Evolutionary conservation across 2,888 invertebrate species (phyloP).

Genomic region (Miltochrista miniata): DNA sequence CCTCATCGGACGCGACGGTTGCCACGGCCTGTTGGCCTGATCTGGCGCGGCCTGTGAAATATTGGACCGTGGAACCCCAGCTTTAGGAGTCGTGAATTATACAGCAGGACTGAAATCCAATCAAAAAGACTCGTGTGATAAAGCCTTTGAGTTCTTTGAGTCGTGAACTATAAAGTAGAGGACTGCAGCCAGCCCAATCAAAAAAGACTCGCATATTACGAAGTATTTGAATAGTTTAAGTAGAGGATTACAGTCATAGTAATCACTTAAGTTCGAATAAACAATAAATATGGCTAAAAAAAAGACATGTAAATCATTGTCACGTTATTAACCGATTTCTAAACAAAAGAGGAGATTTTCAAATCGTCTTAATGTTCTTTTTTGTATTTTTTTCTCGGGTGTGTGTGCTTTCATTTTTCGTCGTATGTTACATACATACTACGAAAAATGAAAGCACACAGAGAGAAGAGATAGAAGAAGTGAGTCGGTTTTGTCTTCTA

Average conservation of each 20-base stretch:
- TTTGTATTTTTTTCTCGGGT: background rate
- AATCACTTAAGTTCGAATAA: background rate
- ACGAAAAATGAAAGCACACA: too few species aligned
- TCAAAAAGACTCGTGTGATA: background rate
- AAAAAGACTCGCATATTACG: too few species aligned
- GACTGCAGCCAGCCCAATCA: too few species aligned
- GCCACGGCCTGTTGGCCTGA: too few species aligned
- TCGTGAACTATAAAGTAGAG: too few species aligned
- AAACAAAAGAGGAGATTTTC: background rate
- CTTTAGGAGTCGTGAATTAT: conserved; percentile 2
- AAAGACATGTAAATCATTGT: background rate
- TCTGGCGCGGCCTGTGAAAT: too few species aligned
- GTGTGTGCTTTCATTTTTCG: background rate
- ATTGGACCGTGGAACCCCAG: too few species aligned
- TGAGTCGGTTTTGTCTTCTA: too few species aligned
- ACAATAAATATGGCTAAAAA: background rate
- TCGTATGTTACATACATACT: too few species aligned
- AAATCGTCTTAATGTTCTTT: background rate
- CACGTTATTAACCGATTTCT: background rate
- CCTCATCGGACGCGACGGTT: too few species aligned
- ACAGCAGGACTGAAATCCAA: conserved; percentile 1
- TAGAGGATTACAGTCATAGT: background rate
- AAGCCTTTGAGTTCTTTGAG: background rate
- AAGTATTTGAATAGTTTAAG: too few species aligned
- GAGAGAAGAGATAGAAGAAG: too few species aligned